Evolutionary conservation across 2,113 vertebrate genomes (phyloP).

Genomic region (Serilophus lunatus): DNA sequence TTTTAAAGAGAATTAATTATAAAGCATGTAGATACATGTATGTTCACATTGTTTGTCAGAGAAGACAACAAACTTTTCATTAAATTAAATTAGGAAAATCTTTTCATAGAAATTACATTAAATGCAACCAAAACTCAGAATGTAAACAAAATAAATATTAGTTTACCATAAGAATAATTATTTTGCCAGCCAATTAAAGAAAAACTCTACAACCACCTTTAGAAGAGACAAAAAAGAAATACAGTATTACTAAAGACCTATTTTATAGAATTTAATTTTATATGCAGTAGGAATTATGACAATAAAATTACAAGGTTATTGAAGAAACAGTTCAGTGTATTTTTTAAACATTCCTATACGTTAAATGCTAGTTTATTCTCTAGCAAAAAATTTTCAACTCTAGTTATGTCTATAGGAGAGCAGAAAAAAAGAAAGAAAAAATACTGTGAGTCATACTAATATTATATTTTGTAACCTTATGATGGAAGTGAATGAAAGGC

Average conservation of each 20-base stretch:
- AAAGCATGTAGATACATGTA: neutral
- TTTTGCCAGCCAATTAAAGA: neutral
- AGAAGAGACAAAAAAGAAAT: neutral
- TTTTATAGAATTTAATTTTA: neutral
- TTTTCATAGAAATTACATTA: neutral
- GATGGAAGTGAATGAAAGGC: neutral
- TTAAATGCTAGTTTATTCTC: neutral
- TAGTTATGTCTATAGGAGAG: neutral
- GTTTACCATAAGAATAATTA: neutral
- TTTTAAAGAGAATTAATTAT: neutral
- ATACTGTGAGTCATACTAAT: accelerated
- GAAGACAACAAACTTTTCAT: neutral
- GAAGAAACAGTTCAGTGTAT: neutral
- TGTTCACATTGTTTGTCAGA: neutral
- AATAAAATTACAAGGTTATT: neutral
- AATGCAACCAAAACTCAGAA: neutral
- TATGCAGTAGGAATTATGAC: neutral
- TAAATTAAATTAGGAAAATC: neutral
- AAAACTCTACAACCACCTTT: neutral
- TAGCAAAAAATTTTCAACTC: neutral
- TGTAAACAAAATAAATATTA: neutral
- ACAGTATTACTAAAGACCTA: neutral
- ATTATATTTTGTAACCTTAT: neutral
- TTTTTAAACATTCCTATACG: neutral
- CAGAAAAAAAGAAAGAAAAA: neutral